A percentile compares a stretch with the other conserved stretches of the same genome.
Evolutionary conservation across 2,888 invertebrate species (phyloP).

Genomic region (Diaperis boleti): DNA sequence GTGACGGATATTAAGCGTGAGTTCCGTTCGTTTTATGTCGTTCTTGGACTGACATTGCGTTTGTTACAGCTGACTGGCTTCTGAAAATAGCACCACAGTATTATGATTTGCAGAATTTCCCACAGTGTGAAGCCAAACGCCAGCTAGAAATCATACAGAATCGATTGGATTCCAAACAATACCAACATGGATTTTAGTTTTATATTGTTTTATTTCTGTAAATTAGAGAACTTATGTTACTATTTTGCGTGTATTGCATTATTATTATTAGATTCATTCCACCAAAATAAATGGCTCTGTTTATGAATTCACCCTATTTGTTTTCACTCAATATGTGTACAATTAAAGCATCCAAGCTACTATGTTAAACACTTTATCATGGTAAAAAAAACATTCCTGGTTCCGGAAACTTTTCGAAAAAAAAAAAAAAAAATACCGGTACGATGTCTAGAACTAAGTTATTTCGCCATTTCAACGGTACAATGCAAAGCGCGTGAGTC

Average conservation of each 20-base stretch:
- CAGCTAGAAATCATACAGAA: slow-evolving; percentile 90
- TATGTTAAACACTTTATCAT: no score
- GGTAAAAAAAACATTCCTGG: no score
- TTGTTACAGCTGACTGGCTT: slow-evolving; percentile 87
- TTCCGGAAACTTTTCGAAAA: no score
- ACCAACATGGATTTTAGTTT: slow-evolving; percentile 86
- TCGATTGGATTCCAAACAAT: slow-evolving; percentile 87
- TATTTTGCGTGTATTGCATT: slow-evolving; percentile 25
- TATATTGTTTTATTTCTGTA: slow-evolving; percentile 28
- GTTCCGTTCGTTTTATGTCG: slow-evolving; percentile 58
- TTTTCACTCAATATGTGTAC: neutral
- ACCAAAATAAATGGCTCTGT: slow-evolving; percentile 19
- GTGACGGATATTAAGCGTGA: slow-evolving; percentile 99
- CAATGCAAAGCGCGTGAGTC: no score
- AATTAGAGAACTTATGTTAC: slow-evolving; percentile 22
- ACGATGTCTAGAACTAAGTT: no score
- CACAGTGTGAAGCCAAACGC: slow-evolving; percentile 95
- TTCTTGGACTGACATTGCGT: neutral
- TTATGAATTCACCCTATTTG: neutral
- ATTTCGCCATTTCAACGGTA: no score
- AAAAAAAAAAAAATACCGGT: no score
- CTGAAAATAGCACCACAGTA: slow-evolving; percentile 96
- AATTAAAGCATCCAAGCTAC: no score
- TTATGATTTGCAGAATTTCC: slow-evolving; percentile 98
- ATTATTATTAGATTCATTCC: slow-evolving; percentile 25